Evolutionary conservation across 2,888 invertebrate genomes (phyloP).

Genomic region (Selenia dentaria): DNA sequence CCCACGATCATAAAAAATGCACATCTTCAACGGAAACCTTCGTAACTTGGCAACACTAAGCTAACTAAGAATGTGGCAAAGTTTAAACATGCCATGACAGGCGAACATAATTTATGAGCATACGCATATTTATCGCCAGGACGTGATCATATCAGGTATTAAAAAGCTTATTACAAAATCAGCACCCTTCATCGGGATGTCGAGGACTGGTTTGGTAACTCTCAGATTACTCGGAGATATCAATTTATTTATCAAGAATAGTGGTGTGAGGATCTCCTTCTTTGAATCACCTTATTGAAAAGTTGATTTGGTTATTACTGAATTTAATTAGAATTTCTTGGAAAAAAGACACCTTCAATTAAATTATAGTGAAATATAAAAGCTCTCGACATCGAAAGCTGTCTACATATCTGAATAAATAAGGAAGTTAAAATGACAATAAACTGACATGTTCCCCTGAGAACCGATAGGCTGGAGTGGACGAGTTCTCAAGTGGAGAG

Average conservation of each 20-base stretch:
- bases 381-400: too few relatives aligned
- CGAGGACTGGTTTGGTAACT: conserved; percentile 27
- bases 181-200: conserved; percentile 35
- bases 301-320: neutral
- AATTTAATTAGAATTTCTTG: neutral
- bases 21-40: too few relatives aligned
- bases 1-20: too few relatives aligned
- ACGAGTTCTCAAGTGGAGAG: too few relatives aligned
- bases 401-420: too few relatives aligned
- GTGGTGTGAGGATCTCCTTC: neutral
- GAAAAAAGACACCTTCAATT: too few relatives aligned
- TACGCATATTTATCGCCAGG: conserved; percentile 48
- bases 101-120: conserved; percentile 55
- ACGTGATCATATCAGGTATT: conserved; percentile 36
- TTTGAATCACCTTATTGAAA: neutral
- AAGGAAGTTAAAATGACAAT: too few relatives aligned
- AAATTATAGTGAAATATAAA: too few relatives aligned
- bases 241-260: conserved; percentile 17
- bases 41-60: conserved; percentile 12
- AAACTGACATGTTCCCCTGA: too few relatives aligned
- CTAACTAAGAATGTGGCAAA: conserved; percentile 21
- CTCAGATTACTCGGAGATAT: conserved; percentile 25
- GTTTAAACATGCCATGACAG: conserved; percentile 59
- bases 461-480: too few relatives aligned
- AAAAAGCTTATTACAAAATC: conserved; percentile 40